Conservation (phyloP, 1,140 invertebrate species). For the Philaenus spumarius region DNA sequence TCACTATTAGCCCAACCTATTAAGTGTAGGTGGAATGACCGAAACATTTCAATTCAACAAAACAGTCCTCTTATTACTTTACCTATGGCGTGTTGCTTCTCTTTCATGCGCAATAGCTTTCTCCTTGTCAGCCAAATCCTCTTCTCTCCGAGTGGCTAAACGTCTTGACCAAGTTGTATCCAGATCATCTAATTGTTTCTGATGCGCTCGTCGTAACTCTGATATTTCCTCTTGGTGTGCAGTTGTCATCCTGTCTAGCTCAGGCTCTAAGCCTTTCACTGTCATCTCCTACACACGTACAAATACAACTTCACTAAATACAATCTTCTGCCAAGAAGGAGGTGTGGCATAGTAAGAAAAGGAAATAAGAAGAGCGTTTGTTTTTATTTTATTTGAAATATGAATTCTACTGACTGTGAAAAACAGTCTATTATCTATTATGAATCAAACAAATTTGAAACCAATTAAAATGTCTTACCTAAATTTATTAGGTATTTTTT, state of each 20-base stretch:
- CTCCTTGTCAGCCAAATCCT: slow-evolving; percentile 44
- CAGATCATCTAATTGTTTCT: slow-evolving; percentile 49
- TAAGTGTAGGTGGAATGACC: no score
- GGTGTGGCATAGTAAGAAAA: no score
- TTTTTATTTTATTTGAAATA: background rate
- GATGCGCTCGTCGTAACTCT: slow-evolving; percentile 50
- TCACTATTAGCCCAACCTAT: no score
- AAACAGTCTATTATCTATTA: no score
- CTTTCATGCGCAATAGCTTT: slow-evolving; percentile 44
- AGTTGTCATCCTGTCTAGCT: slow-evolving; percentile 56
- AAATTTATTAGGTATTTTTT: no score
- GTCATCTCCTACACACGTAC: slow-evolving; percentile 50
- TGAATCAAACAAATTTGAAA: no score
- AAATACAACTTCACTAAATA: background rate
- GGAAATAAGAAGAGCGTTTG: no score
- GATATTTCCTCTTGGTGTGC: slow-evolving; percentile 52
- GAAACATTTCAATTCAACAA: background rate
- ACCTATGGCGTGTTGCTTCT: slow-evolving; percentile 23
- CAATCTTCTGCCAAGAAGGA: no score
- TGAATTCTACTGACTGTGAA: no score
- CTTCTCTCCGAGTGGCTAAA: slow-evolving; percentile 41
- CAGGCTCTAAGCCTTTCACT: slow-evolving; percentile 63
- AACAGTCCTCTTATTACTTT: no score
- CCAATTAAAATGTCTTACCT: no score
- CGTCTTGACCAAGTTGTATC: slow-evolving; percentile 48